Conservation (phyloP, 2,888 invertebrate genomes). For the Nezara viridula region DNA sequence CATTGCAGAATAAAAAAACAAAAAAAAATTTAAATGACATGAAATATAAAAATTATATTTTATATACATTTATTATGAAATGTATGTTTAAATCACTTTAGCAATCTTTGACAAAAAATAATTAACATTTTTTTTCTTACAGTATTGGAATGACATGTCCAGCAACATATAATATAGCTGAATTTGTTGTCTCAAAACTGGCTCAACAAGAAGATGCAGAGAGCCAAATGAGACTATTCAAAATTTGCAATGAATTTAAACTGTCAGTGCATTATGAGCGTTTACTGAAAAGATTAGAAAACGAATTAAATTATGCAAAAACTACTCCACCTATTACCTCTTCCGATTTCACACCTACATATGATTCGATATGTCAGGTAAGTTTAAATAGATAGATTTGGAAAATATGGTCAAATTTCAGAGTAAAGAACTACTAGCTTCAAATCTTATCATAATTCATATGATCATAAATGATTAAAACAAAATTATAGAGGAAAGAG, state of each 20-base stretch:
- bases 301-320: conserved; percentile 58
- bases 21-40: no score
- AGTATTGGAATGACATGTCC: conserved; percentile 80
- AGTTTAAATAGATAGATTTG: background rate
- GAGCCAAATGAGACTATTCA: conserved; percentile 68
- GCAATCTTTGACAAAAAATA: background rate
- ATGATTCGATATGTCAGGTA: conserved; percentile 57
- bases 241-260: conserved; percentile 74
- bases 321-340: background rate
- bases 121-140: conserved; percentile 61
- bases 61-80: background rate
- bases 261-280: conserved; percentile 69
- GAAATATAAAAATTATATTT: no score
- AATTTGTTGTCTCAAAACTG: conserved; percentile 81
- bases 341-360: background rate
- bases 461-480: background rate
- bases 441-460: background rate
- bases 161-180: conserved; percentile 85
- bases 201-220: conserved; percentile 73
- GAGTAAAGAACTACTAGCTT: background rate
- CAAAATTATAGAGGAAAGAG: no score
- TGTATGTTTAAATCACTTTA: background rate
- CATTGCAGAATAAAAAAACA: no score
- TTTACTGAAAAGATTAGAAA: conserved; percentile 64
- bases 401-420: background rate